Base-by-base conservation (phyloP, 2,888 invertebrate species). In the Xestobium rufovillosum region DNA sequence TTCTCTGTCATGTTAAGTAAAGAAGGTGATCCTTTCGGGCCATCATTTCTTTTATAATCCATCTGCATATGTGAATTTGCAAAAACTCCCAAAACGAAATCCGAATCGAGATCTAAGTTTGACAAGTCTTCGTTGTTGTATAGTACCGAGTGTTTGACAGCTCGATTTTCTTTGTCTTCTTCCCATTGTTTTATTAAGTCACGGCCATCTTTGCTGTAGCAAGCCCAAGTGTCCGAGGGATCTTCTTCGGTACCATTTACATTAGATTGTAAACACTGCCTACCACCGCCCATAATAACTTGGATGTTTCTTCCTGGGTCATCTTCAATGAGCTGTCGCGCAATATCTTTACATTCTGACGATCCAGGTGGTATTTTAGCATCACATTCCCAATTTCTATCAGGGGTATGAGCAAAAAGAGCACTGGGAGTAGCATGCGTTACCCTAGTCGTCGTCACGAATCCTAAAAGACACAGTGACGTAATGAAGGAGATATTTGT, bases 241-340 rank as follows among this genome's bases (percentile, higher is more conserved):
- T 84, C 83, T 0, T 60, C 64, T 1, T 37, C 32, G 0, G 66
- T 52, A 1, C 70, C 66, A 1, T 65, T 65, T 0, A 72, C 67
- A 51, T 80, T 72, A 0, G 80, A 74, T 14, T 77, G 71, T 4
- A 89, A 60, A 45, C 73, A 67, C 57, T 85, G 83, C 28, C 81
- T 72, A 0, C 92, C 91, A 3, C 92, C 92, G 1, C 91, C 92
- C 74, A 92, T 77, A 12, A 92, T 80, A 0, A 88, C 84, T 83
- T 83, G 52, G n/a, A 86, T 73, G 56, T 78, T 75, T 48, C 67
- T 78, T 0, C 90, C 91, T 0, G 89, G 87, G 43, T 73, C 69
- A 53, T 85, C 76, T 55, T 89, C 83, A 0, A 92, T 63, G 34
- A 92, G 66, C 57, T 91, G 91, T 3, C 80, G 67, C 0, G 83